Evolutionary conservation across 2,888 invertebrate species (phyloP).

Genomic region (Cryptocheilus praepositus): DNA sequence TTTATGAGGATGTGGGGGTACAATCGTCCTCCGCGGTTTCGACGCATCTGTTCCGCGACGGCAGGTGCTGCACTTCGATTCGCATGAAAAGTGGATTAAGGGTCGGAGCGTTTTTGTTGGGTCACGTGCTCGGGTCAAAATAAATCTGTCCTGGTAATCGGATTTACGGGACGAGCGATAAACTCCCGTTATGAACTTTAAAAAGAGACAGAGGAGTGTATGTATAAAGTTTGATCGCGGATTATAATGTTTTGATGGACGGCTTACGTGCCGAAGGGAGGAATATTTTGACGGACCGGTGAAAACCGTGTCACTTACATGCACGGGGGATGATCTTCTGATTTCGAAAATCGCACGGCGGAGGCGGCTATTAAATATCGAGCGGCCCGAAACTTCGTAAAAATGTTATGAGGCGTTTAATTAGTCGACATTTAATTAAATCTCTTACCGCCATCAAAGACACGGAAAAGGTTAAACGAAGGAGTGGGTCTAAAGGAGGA

Average conservation of each 20-base stretch:
- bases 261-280: too few species aligned
- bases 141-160: conserved; percentile 68
- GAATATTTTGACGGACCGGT: too few species aligned
- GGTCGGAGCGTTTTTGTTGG: conserved; percentile 68
- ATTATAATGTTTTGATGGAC: too few species aligned
- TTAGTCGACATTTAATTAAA: conserved; percentile 68
- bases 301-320: too few species aligned
- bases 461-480: conserved; percentile 16
- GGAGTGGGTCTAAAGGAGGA: conserved; percentile 30
- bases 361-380: too few species aligned
- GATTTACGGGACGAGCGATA: conserved; percentile 51
- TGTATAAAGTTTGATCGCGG: too few species aligned
- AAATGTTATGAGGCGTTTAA: conserved; percentile 72
- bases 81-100: conserved; percentile 57
- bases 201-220: conserved; percentile 9
- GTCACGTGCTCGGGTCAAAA: conserved; percentile 73
- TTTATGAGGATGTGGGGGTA: conserved; percentile 43
- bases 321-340: too few species aligned
- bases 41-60: conserved; percentile 60
- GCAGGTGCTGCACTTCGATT: conserved; percentile 65
- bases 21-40: conserved; percentile 47
- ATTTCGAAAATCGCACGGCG: too few species aligned
- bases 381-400: conserved; percentile 61
- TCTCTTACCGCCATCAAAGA: conserved; percentile 51
- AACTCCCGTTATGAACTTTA: conserved; percentile 49